phyloP scores from a whole-genome alignment of 2,113 vertebrate species.

The human (Homo sapiens) region GRCh38 chr1:206336001-206336500 shows the following conservation, averaged over 20 bases:
- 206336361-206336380: constrained; percentile 58
- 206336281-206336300: constrained; percentile 50
- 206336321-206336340: constrained; percentile 53
- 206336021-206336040: background rate
- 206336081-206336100: constrained; percentile 46
- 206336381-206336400: constrained; percentile 17
- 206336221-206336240: constrained; percentile 65
- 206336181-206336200: constrained; percentile 67
- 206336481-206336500: constrained; percentile 28
- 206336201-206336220: constrained; percentile 42
- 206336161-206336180: constrained; percentile 60
- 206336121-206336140: constrained; percentile 65
- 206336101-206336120: background rate
- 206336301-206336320: constrained; percentile 44
- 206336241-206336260: constrained; percentile 36
- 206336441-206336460: constrained; percentile 58
- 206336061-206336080: background rate
- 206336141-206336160: constrained; percentile 53
- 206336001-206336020: constrained; percentile 52
- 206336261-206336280: constrained; percentile 55
- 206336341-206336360: constrained; percentile 38
- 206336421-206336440: background rate
- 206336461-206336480: constrained; percentile 14
- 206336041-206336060: constrained; percentile 61
- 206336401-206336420: constrained; percentile 55